Evolutionary conservation across 2,888 invertebrate genomes (phyloP).

Genomic region (Sepioteuthis lessoniana): DNA sequence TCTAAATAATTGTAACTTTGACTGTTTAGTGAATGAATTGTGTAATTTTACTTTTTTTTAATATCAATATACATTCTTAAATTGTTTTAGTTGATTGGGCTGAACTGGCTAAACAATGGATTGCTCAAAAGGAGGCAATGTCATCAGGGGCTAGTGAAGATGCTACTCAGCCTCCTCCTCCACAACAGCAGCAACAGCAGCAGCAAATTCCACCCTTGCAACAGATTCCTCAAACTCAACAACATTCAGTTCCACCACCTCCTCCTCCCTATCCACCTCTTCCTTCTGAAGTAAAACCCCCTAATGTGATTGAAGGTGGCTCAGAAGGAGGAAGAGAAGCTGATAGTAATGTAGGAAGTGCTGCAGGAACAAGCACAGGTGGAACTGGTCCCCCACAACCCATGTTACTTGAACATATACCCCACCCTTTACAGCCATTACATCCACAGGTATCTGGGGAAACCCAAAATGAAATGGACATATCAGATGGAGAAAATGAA

Average conservation of each 20-base stretch:
- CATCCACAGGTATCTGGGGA: slow-evolving; percentile 51
- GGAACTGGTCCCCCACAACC: slow-evolving; percentile 49
- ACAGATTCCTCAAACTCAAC: slow-evolving; percentile 53
- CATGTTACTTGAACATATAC: slow-evolving; percentile 34
- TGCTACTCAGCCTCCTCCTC: slow-evolving; percentile 51
- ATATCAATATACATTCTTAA: neutral
- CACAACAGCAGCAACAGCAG: slow-evolving; percentile 25
- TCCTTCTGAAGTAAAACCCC: slow-evolving; percentile 55
- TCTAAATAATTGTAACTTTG: neutral
- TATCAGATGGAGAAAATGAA: slow-evolving; percentile 62
- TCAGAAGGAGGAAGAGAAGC: neutral
- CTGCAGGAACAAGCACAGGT: slow-evolving; percentile 6
- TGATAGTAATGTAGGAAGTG: neutral
- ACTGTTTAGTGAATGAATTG: neutral
- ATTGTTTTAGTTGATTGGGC: slow-evolving; percentile 90
- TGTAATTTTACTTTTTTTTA: neutral
- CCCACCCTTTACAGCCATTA: neutral
- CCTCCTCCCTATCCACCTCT: slow-evolving; percentile 56
- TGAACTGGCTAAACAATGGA: slow-evolving; percentile 96
- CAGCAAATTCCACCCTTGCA: neutral
- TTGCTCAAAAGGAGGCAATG: slow-evolving; percentile 76
- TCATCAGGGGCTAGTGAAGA: slow-evolving; percentile 15
- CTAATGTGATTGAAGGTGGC: neutral
- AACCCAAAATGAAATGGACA: slow-evolving; percentile 65
- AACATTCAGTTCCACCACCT: slow-evolving; percentile 51